phyloP scores from a whole-genome alignment of 2,797 vertebrate species.

The Hephaestus fuliginosus region DNA sequence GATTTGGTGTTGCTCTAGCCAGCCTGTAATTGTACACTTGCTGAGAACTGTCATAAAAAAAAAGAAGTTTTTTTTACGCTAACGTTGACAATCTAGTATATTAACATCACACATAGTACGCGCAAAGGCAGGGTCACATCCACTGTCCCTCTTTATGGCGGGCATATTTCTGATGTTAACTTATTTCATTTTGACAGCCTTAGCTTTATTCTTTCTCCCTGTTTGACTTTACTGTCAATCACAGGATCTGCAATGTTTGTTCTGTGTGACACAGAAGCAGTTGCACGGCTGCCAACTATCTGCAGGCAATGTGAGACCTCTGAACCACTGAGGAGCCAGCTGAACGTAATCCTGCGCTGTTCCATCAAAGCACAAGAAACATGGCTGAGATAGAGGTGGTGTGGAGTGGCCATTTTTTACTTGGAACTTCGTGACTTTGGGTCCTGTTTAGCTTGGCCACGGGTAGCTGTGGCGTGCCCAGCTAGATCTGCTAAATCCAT shows the following conservation, averaged over 20 bases:
- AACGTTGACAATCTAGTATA: not conserved
- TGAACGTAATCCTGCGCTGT: constrained; percentile 49
- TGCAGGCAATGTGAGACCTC: constrained; percentile 48
- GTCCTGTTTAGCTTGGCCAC: constrained; percentile 84
- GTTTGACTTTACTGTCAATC: constrained; percentile 68
- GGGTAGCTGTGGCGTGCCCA: constrained; percentile 72
- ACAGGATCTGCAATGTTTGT: constrained; percentile 61
- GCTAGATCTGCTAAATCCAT: constrained; percentile 82
- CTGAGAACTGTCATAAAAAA: constrained; percentile 33
- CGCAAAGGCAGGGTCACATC: too few relatives aligned
- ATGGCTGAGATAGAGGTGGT: constrained; percentile 45
- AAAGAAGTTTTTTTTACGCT: not conserved
- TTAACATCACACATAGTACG: not conserved
- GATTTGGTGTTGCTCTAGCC: constrained; percentile 39
- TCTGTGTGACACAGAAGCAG: constrained; percentile 65
- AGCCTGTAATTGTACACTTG: constrained; percentile 55
- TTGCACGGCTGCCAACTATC: constrained; percentile 43
- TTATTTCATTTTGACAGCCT: constrained; percentile 39
- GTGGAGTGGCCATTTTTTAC: constrained; percentile 51
- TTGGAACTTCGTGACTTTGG: constrained; percentile 71
- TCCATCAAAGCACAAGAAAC: constrained; percentile 72
- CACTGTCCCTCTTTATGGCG: not conserved
- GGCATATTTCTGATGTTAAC: constrained; percentile 12
- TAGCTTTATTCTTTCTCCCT: constrained; percentile 17
- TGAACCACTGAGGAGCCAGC: constrained; percentile 44